These are phyloP conservation scores for Timema podura DNA, from an alignment of 2,888 invertebrate species.

Conservation along the genomic window DNA sequence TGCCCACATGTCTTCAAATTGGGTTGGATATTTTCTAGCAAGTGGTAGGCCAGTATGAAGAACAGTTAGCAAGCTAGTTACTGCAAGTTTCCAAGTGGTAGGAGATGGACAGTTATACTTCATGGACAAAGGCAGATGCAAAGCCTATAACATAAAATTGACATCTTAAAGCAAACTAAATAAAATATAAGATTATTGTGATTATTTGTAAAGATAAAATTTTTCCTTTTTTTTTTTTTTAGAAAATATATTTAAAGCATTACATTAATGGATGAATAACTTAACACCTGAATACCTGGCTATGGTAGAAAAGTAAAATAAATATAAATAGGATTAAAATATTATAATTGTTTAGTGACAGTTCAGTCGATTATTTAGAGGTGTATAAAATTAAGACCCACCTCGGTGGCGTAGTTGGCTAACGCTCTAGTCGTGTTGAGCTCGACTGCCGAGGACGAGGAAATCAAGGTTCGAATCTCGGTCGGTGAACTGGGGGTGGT, in stretches of 20 bases:
- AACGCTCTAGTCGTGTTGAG: too few species aligned
- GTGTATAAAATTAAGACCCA: too few species aligned
- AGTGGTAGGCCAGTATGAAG: slow-evolving; percentile 82
- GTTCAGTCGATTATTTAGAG: too few species aligned
- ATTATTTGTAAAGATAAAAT: neutral
- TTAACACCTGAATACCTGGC: neutral
- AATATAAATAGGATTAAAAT: too few species aligned
- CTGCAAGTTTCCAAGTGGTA: slow-evolving; percentile 78
- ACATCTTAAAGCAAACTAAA: slow-evolving; percentile 9
- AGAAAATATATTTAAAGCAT: neutral
- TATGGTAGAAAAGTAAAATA: too few species aligned
- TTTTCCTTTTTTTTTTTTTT: neutral
- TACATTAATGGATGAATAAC: neutral
- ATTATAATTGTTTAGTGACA: too few species aligned
- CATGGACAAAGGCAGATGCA: slow-evolving; percentile 69
- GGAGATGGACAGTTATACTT: slow-evolving; percentile 78
- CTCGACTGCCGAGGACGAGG: too few species aligned
- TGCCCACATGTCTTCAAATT: slow-evolving; percentile 78
- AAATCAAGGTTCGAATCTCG: too few species aligned
- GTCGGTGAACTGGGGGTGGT: too few species aligned
- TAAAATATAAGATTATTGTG: neutral
- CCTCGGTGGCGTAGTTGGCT: too few species aligned
- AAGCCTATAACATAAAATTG: slow-evolving; percentile 49
- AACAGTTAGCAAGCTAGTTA: slow-evolving; percentile 69
- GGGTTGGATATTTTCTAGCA: slow-evolving; percentile 70